These are phyloP conservation scores for Hyperopisus bebe DNA, from an alignment of 2,113 vertebrate genomes.

Conservation along the genomic window DNA sequence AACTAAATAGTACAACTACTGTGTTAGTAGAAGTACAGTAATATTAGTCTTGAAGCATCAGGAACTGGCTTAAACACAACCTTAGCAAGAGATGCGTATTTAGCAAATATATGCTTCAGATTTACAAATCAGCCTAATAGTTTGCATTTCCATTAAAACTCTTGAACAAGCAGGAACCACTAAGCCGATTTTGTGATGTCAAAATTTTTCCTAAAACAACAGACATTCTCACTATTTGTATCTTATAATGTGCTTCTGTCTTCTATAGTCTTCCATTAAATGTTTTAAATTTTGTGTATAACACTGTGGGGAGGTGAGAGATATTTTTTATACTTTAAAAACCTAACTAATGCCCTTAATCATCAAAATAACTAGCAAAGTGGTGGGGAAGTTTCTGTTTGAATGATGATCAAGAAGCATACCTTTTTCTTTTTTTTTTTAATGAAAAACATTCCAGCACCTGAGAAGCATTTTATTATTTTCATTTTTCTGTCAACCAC, in stretches of 20 bases:
- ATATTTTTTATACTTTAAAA: not conserved
- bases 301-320: not conserved
- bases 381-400: not conserved
- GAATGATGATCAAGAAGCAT: not conserved
- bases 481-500: not conserved
- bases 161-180: not conserved
- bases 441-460: not conserved
- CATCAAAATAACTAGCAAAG: not conserved
- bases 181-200: not conserved
- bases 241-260: not conserved
- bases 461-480: not conserved
- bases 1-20: not conserved
- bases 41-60: not conserved
- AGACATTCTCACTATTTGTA: not conserved
- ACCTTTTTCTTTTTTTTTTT: not conserved
- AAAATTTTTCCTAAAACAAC: not conserved
- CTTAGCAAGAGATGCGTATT: not conserved
- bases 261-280: not conserved
- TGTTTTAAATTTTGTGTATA: not conserved
- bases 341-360: not conserved
- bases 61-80: not conserved
- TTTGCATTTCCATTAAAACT: not conserved
- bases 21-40: no score
- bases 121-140: not conserved
- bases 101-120: not conserved